phyloP scores from a whole-genome alignment of 2,797 vertebrate genomes.

The Tympanoctomys barrerae region DNA sequence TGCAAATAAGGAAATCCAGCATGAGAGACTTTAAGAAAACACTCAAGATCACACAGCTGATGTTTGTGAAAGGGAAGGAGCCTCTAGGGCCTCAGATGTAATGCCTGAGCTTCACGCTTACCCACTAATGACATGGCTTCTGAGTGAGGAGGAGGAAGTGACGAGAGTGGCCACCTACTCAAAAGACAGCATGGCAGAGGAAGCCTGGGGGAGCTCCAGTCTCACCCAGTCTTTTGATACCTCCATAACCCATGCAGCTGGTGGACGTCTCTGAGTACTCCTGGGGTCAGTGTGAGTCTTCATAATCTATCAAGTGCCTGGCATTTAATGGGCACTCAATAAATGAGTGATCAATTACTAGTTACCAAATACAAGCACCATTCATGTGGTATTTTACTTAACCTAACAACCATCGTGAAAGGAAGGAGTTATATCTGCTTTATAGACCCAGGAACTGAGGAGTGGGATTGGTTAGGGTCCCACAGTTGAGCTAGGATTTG shows the following conservation, averaged over 20 bases:
- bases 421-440: not conserved
- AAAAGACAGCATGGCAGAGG: not conserved
- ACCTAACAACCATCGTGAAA: not conserved
- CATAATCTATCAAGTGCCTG: not conserved
- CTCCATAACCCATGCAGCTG: not conserved
- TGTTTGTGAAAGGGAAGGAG: not conserved
- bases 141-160: not conserved
- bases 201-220: not conserved
- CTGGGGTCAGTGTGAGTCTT: not conserved
- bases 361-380: not conserved
- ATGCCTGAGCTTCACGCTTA: not conserved
- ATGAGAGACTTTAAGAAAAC: not conserved
- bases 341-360: not conserved
- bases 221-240: not conserved
- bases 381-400: conserved; percentile 4
- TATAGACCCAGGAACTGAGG: not conserved
- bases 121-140: not conserved
- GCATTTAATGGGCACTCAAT: conserved; percentile 39
- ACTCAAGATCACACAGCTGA: not conserved
- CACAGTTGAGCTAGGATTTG: not conserved
- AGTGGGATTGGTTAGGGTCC: not conserved
- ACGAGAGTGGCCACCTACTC: not conserved
- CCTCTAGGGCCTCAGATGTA: not conserved
- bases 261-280: not conserved
- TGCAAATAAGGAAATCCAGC: conserved; percentile 4